These are phyloP conservation scores for Machimus atricapillus DNA, from an alignment of 2,888 invertebrate genomes.

Conservation along the genomic window DNA sequence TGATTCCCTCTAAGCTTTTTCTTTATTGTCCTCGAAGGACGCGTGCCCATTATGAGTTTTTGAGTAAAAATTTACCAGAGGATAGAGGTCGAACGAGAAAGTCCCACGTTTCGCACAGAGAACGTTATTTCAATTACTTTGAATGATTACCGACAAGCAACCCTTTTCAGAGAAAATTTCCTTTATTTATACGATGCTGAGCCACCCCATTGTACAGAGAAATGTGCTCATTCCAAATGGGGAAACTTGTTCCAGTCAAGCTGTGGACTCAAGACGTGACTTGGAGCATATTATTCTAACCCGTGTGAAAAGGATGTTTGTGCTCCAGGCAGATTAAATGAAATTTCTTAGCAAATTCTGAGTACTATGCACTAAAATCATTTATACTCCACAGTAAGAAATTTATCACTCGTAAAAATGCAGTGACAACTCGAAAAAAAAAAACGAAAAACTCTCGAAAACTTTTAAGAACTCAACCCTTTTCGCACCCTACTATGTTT, in stretches of 20 bases:
- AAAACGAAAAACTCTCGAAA: neutral
- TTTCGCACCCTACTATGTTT: neutral
- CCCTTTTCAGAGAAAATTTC: slow-evolving; percentile 3
- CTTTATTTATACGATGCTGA: slow-evolving; percentile 20
- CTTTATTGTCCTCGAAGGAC: neutral
- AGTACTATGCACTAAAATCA: neutral
- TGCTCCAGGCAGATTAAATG: neutral
- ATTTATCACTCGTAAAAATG: neutral
- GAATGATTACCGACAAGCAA: slow-evolving; percentile 24
- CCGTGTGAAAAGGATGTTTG: neutral
- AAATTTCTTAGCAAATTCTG: neutral
- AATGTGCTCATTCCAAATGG: neutral
- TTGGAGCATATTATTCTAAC: neutral
- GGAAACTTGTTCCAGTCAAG: slow-evolving; percentile 5
- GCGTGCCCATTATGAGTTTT: neutral
- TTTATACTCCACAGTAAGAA: neutral
- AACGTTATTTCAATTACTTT: slow-evolving; percentile 24
- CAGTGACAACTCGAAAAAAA: neutral
- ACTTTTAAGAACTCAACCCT: neutral
- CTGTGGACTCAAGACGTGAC: neutral
- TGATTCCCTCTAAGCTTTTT: neutral
- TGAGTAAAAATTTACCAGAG: neutral
- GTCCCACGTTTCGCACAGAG: neutral
- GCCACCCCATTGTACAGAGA: neutral
- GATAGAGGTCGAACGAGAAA: neutral